Conservation (phyloP, 1,140 invertebrate genomes). For the Potamilus streckersoni region DNA sequence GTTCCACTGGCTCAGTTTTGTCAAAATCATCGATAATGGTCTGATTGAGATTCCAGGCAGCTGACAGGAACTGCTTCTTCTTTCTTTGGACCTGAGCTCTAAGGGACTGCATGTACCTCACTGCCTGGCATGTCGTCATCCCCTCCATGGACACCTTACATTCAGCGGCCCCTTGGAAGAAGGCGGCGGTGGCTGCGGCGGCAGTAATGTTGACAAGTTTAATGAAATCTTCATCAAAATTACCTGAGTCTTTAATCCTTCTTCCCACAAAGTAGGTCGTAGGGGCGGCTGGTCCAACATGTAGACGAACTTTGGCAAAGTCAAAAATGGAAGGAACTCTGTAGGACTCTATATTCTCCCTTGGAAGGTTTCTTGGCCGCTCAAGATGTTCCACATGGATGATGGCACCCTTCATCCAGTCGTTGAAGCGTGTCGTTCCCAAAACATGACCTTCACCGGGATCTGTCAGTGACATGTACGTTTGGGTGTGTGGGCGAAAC, state of each 20-base stretch:
- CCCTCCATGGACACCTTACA: constrained; percentile 14
- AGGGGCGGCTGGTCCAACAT: constrained; percentile 34
- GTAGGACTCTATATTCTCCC: constrained; percentile 19
- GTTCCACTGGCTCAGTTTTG: not conserved
- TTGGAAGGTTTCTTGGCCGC: constrained; percentile 33
- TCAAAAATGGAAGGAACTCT: no score
- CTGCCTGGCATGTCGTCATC: constrained; percentile 40
- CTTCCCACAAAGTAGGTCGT: constrained; percentile 35
- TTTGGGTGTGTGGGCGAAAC: no score
- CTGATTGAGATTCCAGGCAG: constrained; percentile 54
- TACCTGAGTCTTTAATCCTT: constrained; percentile 2
- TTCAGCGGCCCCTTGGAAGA: constrained; percentile 47
- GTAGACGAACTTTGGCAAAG: no score
- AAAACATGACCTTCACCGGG: constrained; percentile 28
- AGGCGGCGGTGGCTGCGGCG: constrained; percentile 33
- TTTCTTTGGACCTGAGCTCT: constrained; percentile 41
- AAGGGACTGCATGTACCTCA: constrained; percentile 26
- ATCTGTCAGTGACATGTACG: no score
- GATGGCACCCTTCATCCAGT: constrained; percentile 50
- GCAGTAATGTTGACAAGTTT: constrained; percentile 30
- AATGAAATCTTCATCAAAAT: constrained; percentile 49
- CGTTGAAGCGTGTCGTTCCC: constrained; percentile 45
- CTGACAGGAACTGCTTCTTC: constrained; percentile 43
- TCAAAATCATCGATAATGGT: constrained; percentile 39
- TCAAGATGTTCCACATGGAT: constrained; percentile 53